Percentiles rank a stretch among this genome's conserved stretches.
phyloP scores from a whole-genome alignment of 2,113 vertebrate genomes.

The Pseudorectes ferrugineus region DNA sequence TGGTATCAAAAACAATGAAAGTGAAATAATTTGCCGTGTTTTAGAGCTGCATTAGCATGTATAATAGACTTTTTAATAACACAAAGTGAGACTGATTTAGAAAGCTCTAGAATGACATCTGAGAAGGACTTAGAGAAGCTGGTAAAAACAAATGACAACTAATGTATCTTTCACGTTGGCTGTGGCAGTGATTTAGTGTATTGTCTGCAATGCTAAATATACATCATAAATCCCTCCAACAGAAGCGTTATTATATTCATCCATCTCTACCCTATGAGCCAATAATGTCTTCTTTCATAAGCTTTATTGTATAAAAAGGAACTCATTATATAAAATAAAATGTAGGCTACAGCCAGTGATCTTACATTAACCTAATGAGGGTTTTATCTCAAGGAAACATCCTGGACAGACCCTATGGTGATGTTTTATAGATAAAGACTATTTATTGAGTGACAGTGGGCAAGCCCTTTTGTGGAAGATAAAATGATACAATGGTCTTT shows the following conservation, averaged over 20 bases:
- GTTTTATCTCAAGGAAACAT: conserved; percentile 20
- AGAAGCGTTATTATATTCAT: conserved; percentile 72
- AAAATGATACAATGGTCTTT: not conserved
- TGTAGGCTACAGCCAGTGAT: conserved; percentile 20
- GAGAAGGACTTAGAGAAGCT: conserved; percentile 54
- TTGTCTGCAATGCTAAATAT: conserved; percentile 74
- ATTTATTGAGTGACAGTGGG: conserved; percentile 7
- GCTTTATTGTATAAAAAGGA: conserved; percentile 52
- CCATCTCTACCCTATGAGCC: conserved; percentile 63
- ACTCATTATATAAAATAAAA: conserved; percentile 67
- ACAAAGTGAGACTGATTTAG: conserved; percentile 55
- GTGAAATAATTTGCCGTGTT: conserved; percentile 22
- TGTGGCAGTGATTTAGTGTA: conserved; percentile 73
- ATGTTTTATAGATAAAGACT: not conserved
- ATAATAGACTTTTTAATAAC: conserved; percentile 67
- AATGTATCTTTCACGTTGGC: conserved; percentile 68
- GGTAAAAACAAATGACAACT: conserved; percentile 68
- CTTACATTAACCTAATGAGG: conserved; percentile 57
- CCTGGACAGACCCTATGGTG: not conserved
- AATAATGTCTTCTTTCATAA: conserved; percentile 63
- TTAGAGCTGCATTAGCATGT: conserved; percentile 46
- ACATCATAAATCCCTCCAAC: conserved; percentile 76
- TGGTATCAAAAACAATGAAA: not conserved
- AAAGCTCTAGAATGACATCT: conserved; percentile 66
- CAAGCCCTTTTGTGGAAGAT: not conserved